Evolutionary conservation across 1,140 invertebrate species (phyloP).

Genomic region (Heliconius himera): DNA sequence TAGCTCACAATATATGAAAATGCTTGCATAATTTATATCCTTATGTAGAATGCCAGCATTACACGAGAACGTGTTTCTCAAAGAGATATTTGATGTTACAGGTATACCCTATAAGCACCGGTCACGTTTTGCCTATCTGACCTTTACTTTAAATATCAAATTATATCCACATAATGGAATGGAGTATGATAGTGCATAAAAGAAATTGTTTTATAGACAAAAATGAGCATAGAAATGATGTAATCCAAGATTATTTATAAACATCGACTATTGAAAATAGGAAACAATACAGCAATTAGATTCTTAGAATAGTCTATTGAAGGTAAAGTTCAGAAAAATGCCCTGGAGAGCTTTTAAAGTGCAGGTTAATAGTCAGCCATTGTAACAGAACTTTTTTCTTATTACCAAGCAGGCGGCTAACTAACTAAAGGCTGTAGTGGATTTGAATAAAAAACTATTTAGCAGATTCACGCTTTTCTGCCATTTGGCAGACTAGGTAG

Average conservation of each 20-base stretch:
- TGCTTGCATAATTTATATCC: too few species aligned
- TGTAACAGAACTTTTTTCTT: background rate
- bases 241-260: background rate
- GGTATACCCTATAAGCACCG: background rate
- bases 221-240: background rate
- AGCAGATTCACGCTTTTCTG: too few species aligned
- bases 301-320: background rate
- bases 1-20: too few species aligned
- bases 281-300: background rate
- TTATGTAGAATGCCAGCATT: background rate
- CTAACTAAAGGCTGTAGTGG: too few species aligned
- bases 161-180: slow-evolving; percentile 4
- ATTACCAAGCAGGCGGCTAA: background rate
- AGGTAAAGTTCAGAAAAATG: background rate
- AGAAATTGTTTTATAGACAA: background rate
- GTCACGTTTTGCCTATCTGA: slow-evolving; percentile 17
- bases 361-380: background rate
- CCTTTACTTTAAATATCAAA: slow-evolving; percentile 30
- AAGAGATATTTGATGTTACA: background rate
- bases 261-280: background rate
- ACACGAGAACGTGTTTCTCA: slow-evolving; percentile 2
- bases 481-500: too few species aligned
- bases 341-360: background rate
- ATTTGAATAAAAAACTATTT: too few species aligned
- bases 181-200: background rate